Evolutionary conservation across 2,113 vertebrate species (phyloP).

Genomic region (Eudyptes chrysolophus): DNA sequence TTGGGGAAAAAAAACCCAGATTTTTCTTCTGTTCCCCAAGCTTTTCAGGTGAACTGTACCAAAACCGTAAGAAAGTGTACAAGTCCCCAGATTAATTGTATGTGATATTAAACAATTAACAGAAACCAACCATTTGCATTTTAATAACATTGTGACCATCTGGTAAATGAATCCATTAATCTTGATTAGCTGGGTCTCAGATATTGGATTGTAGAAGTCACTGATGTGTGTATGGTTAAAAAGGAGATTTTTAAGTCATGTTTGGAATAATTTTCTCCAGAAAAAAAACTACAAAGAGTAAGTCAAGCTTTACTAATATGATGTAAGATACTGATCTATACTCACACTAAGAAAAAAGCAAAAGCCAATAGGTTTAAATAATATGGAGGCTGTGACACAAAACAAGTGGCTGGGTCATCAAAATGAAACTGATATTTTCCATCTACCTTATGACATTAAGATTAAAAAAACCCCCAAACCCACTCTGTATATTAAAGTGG

Average conservation of each 20-base stretch:
- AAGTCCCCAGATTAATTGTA: slow-evolving; percentile 85
- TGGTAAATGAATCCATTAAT: slow-evolving; percentile 95
- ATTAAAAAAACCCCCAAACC: neutral
- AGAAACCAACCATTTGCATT: slow-evolving; percentile 96
- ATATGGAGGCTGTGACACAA: neutral
- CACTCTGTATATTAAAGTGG: neutral
- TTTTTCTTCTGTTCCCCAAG: slow-evolving; percentile 24
- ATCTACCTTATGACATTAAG: neutral
- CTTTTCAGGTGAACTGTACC: slow-evolving; percentile 57
- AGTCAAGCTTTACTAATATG: neutral
- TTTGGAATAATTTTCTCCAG: slow-evolving; percentile 35
- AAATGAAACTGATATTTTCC: neutral
- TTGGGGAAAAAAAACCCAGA: neutral
- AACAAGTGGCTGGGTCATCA: neutral
- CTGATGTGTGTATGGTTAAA: slow-evolving; percentile 68
- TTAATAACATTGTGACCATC: slow-evolving; percentile 95
- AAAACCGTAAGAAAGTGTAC: slow-evolving; percentile 62
- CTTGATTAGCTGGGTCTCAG: slow-evolving; percentile 88
- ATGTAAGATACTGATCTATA: neutral
- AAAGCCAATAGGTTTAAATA: neutral
- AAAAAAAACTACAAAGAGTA: slow-evolving; percentile 1
- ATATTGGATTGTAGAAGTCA: slow-evolving; percentile 76
- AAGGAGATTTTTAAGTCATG: slow-evolving; percentile 39
- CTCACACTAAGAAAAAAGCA: neutral
- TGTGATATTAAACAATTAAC: slow-evolving; percentile 91